These are phyloP conservation scores for Hemicordylus capensis DNA, from an alignment of 2,113 vertebrate species.

Conservation along the genomic window DNA sequence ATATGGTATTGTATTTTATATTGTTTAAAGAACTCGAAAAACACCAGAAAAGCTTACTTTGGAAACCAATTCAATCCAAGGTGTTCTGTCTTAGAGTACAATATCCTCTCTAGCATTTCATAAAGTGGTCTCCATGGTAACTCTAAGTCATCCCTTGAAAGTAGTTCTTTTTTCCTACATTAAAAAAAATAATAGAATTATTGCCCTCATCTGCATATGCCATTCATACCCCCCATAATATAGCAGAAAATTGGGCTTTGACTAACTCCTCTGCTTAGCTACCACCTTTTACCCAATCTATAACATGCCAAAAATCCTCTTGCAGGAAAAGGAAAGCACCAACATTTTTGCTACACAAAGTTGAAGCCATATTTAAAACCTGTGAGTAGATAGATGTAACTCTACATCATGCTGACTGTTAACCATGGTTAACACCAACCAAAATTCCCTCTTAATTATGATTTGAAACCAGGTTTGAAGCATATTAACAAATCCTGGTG, in stretches of 20 bases:
- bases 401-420: background rate
- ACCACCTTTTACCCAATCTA: background rate
- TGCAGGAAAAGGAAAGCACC: background rate
- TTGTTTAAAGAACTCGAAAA: background rate
- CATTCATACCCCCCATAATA: background rate
- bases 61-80: constrained; percentile 99
- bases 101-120: constrained; percentile 92
- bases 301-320: background rate
- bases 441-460: background rate
- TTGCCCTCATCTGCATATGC: accelerated
- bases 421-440: too few relatives aligned
- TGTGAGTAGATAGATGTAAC: background rate
- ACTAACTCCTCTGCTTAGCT: background rate
- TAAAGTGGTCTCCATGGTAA: constrained; percentile 94
- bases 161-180: constrained; percentile 92
- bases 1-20: background rate
- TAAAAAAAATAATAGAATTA: constrained; percentile 28
- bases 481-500: background rate
- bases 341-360: background rate
- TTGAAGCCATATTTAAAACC: background rate
- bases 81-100: constrained; percentile 97
- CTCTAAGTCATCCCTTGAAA: constrained; percentile 94
- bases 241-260: background rate
- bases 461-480: background rate
- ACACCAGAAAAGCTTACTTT: constrained; percentile 86